phyloP scores from a whole-genome alignment of 1,140 invertebrate genomes.

The Tyrophagus putrescentiae region DNA sequence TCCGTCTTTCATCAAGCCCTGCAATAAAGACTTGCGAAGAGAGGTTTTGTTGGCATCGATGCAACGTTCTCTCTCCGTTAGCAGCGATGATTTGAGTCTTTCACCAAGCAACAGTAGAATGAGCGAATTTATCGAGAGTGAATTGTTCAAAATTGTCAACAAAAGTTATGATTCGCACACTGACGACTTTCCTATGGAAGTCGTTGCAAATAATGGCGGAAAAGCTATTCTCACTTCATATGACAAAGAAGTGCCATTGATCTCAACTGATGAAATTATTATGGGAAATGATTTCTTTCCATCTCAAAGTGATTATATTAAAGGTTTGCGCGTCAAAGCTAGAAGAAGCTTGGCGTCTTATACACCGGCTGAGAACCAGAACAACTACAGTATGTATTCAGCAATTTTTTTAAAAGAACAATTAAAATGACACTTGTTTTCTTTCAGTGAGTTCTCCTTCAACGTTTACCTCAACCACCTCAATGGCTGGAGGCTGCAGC shows the following conservation, averaged over 20 bases:
- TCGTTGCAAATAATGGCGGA: neutral
- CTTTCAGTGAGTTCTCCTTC: neutral
- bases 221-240: neutral
- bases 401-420: neutral
- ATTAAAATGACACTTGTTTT: neutral
- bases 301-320: neutral
- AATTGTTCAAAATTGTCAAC: neutral
- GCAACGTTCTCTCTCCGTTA: neutral
- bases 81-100: constrained; percentile 13
- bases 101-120: neutral
- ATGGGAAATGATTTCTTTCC: neutral
- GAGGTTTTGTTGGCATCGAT: constrained; percentile 19
- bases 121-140: neutral
- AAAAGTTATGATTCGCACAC: constrained; percentile 12
- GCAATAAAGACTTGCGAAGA: constrained; percentile 2
- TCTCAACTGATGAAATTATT: neutral
- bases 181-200: constrained; percentile 3
- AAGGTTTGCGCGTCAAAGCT: neutral
- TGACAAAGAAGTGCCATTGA: neutral
- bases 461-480: constrained; percentile 8
- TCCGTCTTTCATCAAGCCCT: neutral
- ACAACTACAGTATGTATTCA: neutral
- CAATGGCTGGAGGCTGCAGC: constrained; percentile 11
- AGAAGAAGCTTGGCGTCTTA: neutral
- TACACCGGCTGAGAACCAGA: constrained; percentile 5